Evolutionary conservation across 2,888 invertebrate genomes (phyloP), one percentile per base, ranked within the genome.

Genomic region (Drosophila meridionalis): DNA sequence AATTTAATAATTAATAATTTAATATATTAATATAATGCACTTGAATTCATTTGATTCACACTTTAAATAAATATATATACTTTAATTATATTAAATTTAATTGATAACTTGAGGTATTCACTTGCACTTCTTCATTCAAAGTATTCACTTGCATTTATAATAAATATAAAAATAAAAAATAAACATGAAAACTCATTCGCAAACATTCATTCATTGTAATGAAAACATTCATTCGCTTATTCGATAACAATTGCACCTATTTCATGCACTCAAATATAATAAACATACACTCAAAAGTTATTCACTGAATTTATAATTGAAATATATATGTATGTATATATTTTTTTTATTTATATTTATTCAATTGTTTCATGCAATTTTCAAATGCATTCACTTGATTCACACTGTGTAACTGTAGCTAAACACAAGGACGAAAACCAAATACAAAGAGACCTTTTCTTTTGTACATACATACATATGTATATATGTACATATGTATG

Each of bases 381-480:
- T 11, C 6, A 26, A 53, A 53, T 53, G 14, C 55, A 40, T 56
- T 56, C 28, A 40, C 20, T 52, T 11, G 12, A 34, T 52, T 52
- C 34, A 34, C 52, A 20, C 12, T 26, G 2, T 28, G 14, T 14
- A 30, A 14, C 14, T n/a, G n/a, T 6, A 7, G 7, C 30, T 20
- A 20, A 12, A 20, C 50, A 52, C 50, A 52, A 20, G 34, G 34
- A 52, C 20, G 34, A 32, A 8, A 12, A 30, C 28, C 3, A 14
- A 48, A 30, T 14, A 5, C 14, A 48, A 47, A 14, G 26, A 12
- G 6, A 7, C 8, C 7, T 20, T 3, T 47, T 28, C 6, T 20
- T 20, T 20, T 20, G 20, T 20, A 20, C 20, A 20, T 20, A 20
- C 20, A 20, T 20, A 20, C 20, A 20, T 20, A 20, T 20, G 20